A percentile compares a stretch with the other conserved stretches of the same genome.
These are phyloP conservation scores for Chrysolina haemoptera DNA, from an alignment of 2,888 invertebrate species.

Conservation along the genomic window DNA sequence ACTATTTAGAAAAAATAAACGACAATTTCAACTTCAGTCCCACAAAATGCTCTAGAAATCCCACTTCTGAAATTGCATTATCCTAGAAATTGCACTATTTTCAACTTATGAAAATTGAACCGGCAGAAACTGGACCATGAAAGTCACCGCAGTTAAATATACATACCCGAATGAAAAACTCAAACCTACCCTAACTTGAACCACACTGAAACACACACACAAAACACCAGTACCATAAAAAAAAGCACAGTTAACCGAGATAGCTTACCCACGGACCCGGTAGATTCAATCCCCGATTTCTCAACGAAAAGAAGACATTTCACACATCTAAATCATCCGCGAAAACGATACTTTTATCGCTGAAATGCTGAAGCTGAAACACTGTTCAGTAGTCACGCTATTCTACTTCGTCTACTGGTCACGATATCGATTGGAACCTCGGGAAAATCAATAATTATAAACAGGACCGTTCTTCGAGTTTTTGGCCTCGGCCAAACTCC, in stretches of 20 bases:
- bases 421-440: not conserved
- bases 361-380: not conserved
- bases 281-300: not conserved
- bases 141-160: not conserved
- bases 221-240: not conserved
- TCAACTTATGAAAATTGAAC: too few relatives aligned
- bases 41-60: not conserved
- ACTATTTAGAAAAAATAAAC: too few relatives aligned
- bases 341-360: not conserved
- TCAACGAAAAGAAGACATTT: not conserved
- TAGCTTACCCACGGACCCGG: not conserved
- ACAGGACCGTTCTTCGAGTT: not conserved
- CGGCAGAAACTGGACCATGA: not conserved
- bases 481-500: too few relatives aligned
- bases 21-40: too few relatives aligned
- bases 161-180: not conserved
- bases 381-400: slow-evolving; percentile 8
- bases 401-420: not conserved
- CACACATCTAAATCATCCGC: not conserved
- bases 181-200: not conserved
- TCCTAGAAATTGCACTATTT: not conserved
- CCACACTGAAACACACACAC: not conserved
- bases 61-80: not conserved
- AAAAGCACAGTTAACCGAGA: not conserved
- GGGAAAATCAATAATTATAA: not conserved